Evolutionary conservation across 2,797 vertebrate species (phyloP).

Genomic region (Schizopygopsis malacanthus): DNA sequence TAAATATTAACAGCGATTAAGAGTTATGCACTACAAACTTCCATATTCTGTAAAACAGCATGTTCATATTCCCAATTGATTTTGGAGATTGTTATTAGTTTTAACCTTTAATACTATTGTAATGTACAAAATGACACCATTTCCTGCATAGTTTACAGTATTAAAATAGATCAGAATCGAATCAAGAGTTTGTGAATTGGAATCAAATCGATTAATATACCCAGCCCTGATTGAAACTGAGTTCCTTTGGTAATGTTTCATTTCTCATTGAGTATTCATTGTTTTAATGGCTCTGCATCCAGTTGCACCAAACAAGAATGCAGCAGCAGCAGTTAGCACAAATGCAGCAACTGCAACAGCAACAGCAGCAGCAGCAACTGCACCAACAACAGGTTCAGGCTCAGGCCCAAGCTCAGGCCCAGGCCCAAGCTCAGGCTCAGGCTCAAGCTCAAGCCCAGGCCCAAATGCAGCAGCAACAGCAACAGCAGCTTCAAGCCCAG

Average conservation of each 20-base stretch:
- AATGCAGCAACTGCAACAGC: slow-evolving; percentile 58
- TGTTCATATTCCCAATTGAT: neutral
- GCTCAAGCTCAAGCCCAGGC: slow-evolving; percentile 53
- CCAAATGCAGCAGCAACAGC: slow-evolving; percentile 67
- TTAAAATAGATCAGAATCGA: neutral
- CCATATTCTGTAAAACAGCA: neutral
- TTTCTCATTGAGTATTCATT: slow-evolving; percentile 1
- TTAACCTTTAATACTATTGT: neutral
- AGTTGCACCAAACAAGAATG: slow-evolving; percentile 77
- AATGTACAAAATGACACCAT: neutral
- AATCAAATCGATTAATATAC: neutral
- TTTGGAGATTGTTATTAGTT: neutral
- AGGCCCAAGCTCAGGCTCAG: slow-evolving; percentile 57
- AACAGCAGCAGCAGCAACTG: slow-evolving; percentile 59
- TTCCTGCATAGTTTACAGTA: neutral
- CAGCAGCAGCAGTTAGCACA: slow-evolving; percentile 65
- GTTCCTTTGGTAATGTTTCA: neutral
- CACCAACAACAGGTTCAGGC: slow-evolving; percentile 63
- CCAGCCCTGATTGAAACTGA: neutral
- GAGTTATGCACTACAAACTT: too few species aligned
- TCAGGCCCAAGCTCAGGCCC: slow-evolving; percentile 61
- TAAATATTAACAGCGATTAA: too few species aligned
- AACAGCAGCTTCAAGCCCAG: slow-evolving; percentile 67
- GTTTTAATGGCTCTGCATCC: slow-evolving; percentile 9
- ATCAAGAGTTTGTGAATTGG: neutral